Percentiles rank a stretch among this genome's conserved stretches.
phyloP scores from a whole-genome alignment of 1,140 invertebrate genomes.

The Pachypeltis micranthus region DNA sequence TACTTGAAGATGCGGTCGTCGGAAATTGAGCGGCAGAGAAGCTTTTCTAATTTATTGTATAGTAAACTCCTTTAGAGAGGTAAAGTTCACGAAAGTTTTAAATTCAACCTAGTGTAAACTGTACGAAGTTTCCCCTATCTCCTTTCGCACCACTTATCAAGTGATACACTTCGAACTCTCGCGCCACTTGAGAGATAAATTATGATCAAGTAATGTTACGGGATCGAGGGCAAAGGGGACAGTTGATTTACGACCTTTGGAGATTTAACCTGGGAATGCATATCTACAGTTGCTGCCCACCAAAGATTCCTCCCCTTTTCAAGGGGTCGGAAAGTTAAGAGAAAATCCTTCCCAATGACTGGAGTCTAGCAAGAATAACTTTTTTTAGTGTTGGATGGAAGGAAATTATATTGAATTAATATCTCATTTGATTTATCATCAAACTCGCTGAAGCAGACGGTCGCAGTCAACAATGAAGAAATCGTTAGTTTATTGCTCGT shows the following conservation, averaged over 20 bases:
- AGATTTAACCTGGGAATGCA: conserved; percentile 9
- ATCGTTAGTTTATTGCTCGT: too few relatives aligned
- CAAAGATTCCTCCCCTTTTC: too few relatives aligned
- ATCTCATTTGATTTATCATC: too few relatives aligned
- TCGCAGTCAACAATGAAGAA: too few relatives aligned
- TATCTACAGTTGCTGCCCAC: background rate
- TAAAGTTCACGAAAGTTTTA: background rate
- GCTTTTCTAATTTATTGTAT: background rate
- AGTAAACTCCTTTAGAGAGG: conserved; percentile 5
- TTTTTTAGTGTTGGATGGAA: too few relatives aligned
- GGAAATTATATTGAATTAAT: too few relatives aligned
- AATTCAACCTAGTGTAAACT: conserved; percentile 6
- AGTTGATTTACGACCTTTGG: conserved; percentile 1
- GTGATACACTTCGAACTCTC: conserved; percentile 9
- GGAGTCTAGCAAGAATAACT: too few relatives aligned
- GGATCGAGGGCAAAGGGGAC: background rate
- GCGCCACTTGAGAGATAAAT: background rate
- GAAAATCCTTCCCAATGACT: too few relatives aligned
- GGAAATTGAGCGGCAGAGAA: too few relatives aligned
- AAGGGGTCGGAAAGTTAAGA: too few relatives aligned
- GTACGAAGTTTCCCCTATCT: background rate
- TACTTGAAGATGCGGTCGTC: too few relatives aligned
- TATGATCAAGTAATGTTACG: background rate
- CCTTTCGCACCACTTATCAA: conserved; percentile 8
- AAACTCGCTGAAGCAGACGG: too few relatives aligned